Conservation (phyloP, 2,113 vertebrate genomes). For the Prolemur simus region DNA sequence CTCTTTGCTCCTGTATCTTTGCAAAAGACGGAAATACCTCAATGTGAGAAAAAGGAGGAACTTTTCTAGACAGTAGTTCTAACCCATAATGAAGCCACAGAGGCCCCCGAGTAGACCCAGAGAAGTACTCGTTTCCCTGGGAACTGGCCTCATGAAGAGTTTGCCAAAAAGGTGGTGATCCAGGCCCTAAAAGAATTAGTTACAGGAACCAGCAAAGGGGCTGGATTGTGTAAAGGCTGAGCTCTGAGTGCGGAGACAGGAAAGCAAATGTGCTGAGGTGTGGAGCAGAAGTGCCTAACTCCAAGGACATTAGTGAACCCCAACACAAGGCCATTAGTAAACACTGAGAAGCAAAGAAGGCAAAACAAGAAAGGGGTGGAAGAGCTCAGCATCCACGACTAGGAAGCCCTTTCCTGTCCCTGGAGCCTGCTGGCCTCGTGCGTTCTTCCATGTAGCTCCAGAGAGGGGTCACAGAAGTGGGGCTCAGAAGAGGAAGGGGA, state of each 20-base stretch:
- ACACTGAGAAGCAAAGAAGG: not conserved
- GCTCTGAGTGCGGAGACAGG: not conserved
- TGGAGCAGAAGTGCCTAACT: not conserved
- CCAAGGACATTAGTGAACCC: no score
- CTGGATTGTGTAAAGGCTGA: not conserved
- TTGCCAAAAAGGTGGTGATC: not conserved
- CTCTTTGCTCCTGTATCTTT: not conserved
- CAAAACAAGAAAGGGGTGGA: not conserved
- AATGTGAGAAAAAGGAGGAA: not conserved
- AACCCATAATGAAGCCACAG: not conserved
- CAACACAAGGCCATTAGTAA: not conserved
- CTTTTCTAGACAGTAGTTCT: not conserved
- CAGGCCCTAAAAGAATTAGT: not conserved
- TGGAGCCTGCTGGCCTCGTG: not conserved
- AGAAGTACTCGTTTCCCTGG: not conserved
- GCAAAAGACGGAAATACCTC: not conserved
- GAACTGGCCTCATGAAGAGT: not conserved
- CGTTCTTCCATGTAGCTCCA: not conserved
- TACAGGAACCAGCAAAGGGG: no score
- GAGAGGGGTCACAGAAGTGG: not conserved
- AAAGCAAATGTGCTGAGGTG: not conserved
- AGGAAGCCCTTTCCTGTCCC: not conserved
- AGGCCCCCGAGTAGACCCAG: not conserved
- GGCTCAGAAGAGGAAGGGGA: not conserved
- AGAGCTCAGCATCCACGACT: fast-evolving